A percentile compares a stretch with the other conserved stretches of the same genome.
Evolutionary conservation across 1,140 invertebrate genomes (phyloP).

Genomic region (Oreohelix idahoensis): DNA sequence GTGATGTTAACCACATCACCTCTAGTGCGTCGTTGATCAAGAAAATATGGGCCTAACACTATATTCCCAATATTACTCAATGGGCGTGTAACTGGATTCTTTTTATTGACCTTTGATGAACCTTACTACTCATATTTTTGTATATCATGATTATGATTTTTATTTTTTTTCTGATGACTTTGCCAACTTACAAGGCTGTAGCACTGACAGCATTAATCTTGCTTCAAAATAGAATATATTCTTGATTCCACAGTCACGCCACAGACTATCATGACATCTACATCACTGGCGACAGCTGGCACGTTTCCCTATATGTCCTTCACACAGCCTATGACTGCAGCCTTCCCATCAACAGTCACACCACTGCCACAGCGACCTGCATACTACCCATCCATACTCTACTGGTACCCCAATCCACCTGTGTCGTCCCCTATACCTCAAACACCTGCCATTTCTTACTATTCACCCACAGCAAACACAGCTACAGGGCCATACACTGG

Average conservation of each 20-base stretch:
- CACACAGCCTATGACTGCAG: conserved; percentile 65
- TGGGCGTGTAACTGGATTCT: too few relatives aligned
- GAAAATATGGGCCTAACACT: too few relatives aligned
- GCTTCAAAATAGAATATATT: conserved; percentile 14
- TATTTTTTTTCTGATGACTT: too few relatives aligned
- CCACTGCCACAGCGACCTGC: conserved; percentile 47
- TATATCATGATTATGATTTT: too few relatives aligned
- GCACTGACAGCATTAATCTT: background rate
- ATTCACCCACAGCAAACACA: conserved; percentile 26
- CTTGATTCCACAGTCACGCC: conserved; percentile 35
- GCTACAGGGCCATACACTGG: conserved; percentile 71
- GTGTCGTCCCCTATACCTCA: conserved; percentile 87
- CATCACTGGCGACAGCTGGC: conserved; percentile 43
- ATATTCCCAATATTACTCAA: too few relatives aligned
- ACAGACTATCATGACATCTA: conserved; percentile 37
- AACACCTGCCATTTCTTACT: conserved; percentile 40
- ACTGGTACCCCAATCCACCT: conserved; percentile 93
- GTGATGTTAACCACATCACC: too few relatives aligned
- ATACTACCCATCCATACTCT: conserved; percentile 67
- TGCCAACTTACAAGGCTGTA: background rate
- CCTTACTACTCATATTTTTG: too few relatives aligned
- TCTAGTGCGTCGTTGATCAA: too few relatives aligned
- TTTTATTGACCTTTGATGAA: too few relatives aligned
- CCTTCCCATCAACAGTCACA: conserved; percentile 62
- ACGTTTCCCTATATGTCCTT: conserved; percentile 49